Percentiles rank a stretch among this genome's conserved stretches.
phyloP scores from a whole-genome alignment of 2,797 vertebrate genomes.

The Neosalanx taihuensis region DNA sequence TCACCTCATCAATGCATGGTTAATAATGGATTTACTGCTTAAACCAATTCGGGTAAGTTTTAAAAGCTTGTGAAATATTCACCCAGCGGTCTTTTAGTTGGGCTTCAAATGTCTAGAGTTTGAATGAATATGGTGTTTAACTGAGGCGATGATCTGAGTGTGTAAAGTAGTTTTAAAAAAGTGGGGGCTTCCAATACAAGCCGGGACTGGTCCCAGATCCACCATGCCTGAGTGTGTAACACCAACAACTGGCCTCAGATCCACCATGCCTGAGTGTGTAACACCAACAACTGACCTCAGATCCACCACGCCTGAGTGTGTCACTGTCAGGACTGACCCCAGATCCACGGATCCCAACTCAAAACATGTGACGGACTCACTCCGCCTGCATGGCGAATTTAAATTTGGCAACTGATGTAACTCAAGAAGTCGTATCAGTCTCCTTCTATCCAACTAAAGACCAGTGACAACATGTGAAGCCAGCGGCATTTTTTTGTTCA shows the following conservation, averaged over 20 bases:
- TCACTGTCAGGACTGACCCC: background rate
- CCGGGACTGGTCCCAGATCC: too few relatives aligned
- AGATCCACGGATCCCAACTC: background rate
- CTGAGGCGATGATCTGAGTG: background rate
- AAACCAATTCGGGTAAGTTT: background rate
- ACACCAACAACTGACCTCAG: too few relatives aligned
- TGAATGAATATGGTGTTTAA: background rate
- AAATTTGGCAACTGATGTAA: background rate
- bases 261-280: too few relatives aligned
- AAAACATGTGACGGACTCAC: constrained; percentile 1
- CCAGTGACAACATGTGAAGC: background rate
- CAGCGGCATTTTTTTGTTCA: background rate
- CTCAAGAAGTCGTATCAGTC: background rate
- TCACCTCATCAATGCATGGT: background rate
- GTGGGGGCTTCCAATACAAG: background rate
- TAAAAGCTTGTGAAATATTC: background rate
- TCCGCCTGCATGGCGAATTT: background rate
- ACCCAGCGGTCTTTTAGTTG: too few relatives aligned
- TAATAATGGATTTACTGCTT: background rate
- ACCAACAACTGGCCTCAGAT: too few relatives aligned
- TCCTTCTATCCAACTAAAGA: background rate
- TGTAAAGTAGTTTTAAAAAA: background rate
- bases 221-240: background rate
- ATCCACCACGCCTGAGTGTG: background rate
- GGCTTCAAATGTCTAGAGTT: too few relatives aligned